A percentile compares a stretch with the other conserved stretches of the same genome.
Conservation (phyloP, 2,113 vertebrate genomes). For the Lathamus discolor region DNA sequence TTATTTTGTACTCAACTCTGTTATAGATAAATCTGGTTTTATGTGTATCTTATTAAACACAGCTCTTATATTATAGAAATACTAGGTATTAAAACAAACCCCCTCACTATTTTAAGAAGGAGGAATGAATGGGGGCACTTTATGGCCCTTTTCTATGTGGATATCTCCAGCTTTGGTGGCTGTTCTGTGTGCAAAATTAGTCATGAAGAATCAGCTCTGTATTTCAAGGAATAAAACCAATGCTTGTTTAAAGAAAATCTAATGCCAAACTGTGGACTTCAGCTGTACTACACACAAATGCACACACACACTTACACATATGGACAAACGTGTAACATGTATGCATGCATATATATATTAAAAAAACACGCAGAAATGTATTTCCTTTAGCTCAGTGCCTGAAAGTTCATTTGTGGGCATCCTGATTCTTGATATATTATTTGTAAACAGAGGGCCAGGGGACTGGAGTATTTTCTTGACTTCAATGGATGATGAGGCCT, state of each 20-base stretch:
- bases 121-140: background rate
- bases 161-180: background rate
- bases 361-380: background rate
- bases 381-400: conserved; percentile 40
- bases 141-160: background rate
- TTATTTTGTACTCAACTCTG: background rate
- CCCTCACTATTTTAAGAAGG: background rate
- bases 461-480: conserved; percentile 46
- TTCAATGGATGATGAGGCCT: conserved; percentile 59
- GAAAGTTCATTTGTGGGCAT: conserved; percentile 44
- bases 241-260: background rate
- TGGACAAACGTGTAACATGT: background rate
- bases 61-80: background rate
- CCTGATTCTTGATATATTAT: conserved; percentile 55
- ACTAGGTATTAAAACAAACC: background rate
- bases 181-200: background rate
- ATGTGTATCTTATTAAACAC: background rate
- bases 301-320: accelerated
- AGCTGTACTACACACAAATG: background rate
- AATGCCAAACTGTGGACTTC: background rate
- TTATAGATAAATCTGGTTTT: background rate
- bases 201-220: background rate
- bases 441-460: conserved; percentile 53
- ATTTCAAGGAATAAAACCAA: background rate
- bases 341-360: no score